Evolutionary conservation across 2,113 vertebrate species (phyloP).

Genomic region (Dissostichus mawsoni): DNA sequence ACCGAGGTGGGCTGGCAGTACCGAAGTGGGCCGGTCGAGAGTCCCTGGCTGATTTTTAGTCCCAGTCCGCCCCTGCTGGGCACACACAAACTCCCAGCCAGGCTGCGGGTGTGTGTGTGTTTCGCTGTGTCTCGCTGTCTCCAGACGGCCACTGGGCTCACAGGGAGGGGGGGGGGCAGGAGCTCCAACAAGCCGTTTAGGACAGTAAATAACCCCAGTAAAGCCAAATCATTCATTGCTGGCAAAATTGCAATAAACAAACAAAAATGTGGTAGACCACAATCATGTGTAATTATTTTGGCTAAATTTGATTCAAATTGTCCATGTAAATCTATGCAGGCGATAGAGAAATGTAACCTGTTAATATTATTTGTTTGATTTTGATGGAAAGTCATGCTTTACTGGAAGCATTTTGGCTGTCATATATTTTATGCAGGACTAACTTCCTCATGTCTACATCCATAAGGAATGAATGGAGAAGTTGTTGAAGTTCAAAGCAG

Average conservation of each 20-base stretch:
- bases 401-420: conserved; percentile 18
- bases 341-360: neutral
- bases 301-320: neutral
- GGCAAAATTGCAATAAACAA: neutral
- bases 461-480: conserved; percentile 70
- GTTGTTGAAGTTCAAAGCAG: conserved; percentile 74
- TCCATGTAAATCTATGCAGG: neutral
- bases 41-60: no score
- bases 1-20: no score
- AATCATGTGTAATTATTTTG: neutral
- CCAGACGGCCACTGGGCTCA: no score
- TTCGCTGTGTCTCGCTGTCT: no score
- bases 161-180: no score
- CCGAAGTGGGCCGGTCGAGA: no score
- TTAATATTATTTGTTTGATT: neutral
- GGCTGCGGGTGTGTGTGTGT: no score
- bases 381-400: conserved; percentile 1
- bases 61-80: no score
- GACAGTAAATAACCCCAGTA: no score
- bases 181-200: no score
- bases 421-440: conserved; percentile 23
- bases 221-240: neutral
- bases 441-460: conserved; percentile 35
- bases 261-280: neutral
- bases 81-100: no score